Base-by-base conservation (phyloP, 2,113 vertebrate genomes). In the Oreochromis niloticus region DNA sequence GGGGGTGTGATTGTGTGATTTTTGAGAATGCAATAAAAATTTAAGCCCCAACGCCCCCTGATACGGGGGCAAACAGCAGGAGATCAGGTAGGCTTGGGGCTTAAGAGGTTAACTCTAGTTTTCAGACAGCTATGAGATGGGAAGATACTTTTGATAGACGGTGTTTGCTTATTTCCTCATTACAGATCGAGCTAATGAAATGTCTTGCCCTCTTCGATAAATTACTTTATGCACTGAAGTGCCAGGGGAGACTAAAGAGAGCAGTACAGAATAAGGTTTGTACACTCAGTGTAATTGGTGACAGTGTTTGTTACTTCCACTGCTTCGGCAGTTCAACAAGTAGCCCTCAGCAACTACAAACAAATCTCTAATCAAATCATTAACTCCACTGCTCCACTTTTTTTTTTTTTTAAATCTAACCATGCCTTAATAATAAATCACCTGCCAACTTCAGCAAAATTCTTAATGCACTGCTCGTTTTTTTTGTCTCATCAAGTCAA, bases 351-450 rank as follows among this genome's bases (percentile, higher is more conserved):
- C 9, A 30, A 30, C n/a, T 5, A 57, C 19, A 27, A 50, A 32
- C 32, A 61, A 81, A 43, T 56, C 19, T 56, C 8, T 12, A 80
- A 66, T 56, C 41, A 68, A 13, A 73, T 41, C 13, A 79, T 22
- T 17, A 61, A 78, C 36, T 57, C 68, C 66, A 5, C 55, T 22
- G 34, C 12, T 14, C 13, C n/a, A 24, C 43, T 80, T 54, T 85
- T n/a, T 48, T 34, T 22, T 22, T 57, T 32, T 36, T 43, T 2
- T 0, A 4, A 7, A 34, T 36, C 24, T 78, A 50, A 66, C 55
- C 9, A 73, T 43, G 22, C 41, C 27, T 22, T 7, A 55, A 36
- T 83, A 32, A 66, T 85, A 66, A 57, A 83, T 83, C 59, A 81
- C 41, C 75, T 36, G 17, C 30, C 54, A 19, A 16, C 22, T 3